These are phyloP conservation scores for Macrocentrus cingulum DNA, from an alignment of 1,140 invertebrate genomes.

Conservation along the genomic window DNA sequence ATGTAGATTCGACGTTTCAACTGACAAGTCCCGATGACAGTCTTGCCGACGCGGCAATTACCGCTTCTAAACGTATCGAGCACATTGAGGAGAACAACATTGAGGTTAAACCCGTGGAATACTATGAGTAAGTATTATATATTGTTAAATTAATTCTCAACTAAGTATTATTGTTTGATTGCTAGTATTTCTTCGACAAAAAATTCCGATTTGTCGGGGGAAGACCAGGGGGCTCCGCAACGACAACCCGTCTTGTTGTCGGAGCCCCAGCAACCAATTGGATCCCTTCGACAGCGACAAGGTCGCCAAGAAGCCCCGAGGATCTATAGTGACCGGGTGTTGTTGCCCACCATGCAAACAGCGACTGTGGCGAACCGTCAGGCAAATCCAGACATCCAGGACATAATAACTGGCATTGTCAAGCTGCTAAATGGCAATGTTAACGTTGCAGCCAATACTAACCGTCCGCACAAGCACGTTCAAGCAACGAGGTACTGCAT, in stretches of 20 bases:
- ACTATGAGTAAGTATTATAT: conserved; percentile 42
- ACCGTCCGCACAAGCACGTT: conserved; percentile 60
- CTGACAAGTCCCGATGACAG: conserved; percentile 24
- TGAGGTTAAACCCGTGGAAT: conserved; percentile 50
- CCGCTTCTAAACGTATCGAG: conserved; percentile 48
- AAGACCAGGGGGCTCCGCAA: conserved; percentile 71
- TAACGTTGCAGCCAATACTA: conserved; percentile 73
- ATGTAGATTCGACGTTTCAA: conserved; percentile 19
- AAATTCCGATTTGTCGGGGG: conserved; percentile 62
- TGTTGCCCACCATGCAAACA: conserved; percentile 41
- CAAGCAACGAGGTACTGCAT: conserved; percentile 48
- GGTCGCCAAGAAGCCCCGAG: conserved; percentile 47
- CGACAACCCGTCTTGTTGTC: conserved; percentile 63
- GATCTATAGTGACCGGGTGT: conserved; percentile 50
- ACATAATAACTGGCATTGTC: conserved; percentile 87
- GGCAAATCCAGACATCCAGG: conserved; percentile 81
- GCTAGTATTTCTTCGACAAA: conserved; percentile 41
- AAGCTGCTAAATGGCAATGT: conserved; percentile 87
- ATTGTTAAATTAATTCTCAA: too few relatives aligned
- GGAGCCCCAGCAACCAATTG: conserved; percentile 63
- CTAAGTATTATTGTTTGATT: background rate
- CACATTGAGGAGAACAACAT: conserved; percentile 54
- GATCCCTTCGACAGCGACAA: conserved; percentile 37
- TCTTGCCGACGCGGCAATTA: conserved; percentile 35
- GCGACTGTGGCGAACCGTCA: conserved; percentile 52